phyloP scores from a whole-genome alignment of 2,888 invertebrate species.

The Chaitophorus viminalis region DNA sequence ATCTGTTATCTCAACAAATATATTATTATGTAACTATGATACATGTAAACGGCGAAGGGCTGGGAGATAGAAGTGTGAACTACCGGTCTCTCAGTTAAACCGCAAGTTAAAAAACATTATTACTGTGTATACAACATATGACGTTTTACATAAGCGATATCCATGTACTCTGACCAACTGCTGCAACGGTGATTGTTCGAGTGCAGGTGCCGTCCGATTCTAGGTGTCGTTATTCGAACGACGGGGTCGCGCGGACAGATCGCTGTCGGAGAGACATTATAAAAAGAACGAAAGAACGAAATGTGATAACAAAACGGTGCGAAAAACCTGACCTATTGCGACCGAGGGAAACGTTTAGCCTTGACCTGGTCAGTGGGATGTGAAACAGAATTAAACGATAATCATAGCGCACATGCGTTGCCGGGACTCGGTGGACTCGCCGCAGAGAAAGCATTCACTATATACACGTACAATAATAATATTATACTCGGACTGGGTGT shows the following conservation, averaged over 20 bases:
- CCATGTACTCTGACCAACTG: no score
- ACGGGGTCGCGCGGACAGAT: neutral
- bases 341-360: slow-evolving; percentile 49
- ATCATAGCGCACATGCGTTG: slow-evolving; percentile 1
- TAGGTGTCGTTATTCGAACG: slow-evolving; percentile 31
- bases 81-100: no score
- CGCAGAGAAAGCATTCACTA: slow-evolving; percentile 21
- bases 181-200: neutral
- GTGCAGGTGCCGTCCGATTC: slow-evolving; percentile 7
- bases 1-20: no score
- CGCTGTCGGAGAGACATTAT: neutral
- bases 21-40: no score
- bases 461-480: no score
- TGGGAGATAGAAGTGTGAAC: no score
- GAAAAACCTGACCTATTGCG: slow-evolving; percentile 40
- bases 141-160: no score
- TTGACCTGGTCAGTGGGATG: slow-evolving; percentile 56
- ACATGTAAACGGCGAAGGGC: no score
- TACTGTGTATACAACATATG: no score
- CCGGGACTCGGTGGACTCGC: neutral
- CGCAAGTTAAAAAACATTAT: no score
- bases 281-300: slow-evolving; percentile 9
- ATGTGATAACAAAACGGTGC: no score
- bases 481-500: slow-evolving; percentile 35
- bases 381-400: slow-evolving; percentile 44